Percentiles rank a stretch among this genome's conserved stretches.
phyloP scores from a whole-genome alignment of 2,113 vertebrate species.

The Lagopus leucura region DNA sequence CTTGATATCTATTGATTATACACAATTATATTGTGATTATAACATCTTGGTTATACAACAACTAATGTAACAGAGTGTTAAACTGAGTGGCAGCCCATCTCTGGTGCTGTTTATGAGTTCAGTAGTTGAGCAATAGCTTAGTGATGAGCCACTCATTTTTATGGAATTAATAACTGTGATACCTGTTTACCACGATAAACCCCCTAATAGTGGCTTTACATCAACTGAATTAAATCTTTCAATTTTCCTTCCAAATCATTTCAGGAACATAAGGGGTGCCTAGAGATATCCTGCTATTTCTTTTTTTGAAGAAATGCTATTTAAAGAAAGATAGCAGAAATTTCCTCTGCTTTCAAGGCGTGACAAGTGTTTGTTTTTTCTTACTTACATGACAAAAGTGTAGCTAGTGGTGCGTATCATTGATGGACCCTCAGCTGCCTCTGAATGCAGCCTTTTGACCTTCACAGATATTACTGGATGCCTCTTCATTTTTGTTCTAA shows the following conservation, averaged over 20 bases:
- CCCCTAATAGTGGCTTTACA: background rate
- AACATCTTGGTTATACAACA: too few species aligned
- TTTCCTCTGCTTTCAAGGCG: background rate
- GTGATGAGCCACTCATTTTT: constrained; percentile 21
- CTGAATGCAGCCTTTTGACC: constrained; percentile 1
- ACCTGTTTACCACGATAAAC: background rate
- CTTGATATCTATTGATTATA: too few species aligned
- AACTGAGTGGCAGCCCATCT: background rate
- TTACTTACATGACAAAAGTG: background rate
- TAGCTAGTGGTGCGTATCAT: background rate
- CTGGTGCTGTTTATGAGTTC: background rate
- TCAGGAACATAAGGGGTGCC: background rate
- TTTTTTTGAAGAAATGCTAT: background rate
- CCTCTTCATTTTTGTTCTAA: background rate
- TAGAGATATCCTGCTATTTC: background rate
- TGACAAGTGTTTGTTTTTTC: background rate
- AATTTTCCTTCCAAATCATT: background rate
- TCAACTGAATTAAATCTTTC: constrained; percentile 25
- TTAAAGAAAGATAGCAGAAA: background rate
- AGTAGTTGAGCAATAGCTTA: background rate
- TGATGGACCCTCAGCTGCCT: background rate
- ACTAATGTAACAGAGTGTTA: background rate
- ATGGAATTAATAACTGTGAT: constrained; percentile 28
- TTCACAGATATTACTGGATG: background rate
- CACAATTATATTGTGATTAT: too few species aligned